Conservation (phyloP, 1,140 invertebrate species). For the Ephestia elutella region DNA sequence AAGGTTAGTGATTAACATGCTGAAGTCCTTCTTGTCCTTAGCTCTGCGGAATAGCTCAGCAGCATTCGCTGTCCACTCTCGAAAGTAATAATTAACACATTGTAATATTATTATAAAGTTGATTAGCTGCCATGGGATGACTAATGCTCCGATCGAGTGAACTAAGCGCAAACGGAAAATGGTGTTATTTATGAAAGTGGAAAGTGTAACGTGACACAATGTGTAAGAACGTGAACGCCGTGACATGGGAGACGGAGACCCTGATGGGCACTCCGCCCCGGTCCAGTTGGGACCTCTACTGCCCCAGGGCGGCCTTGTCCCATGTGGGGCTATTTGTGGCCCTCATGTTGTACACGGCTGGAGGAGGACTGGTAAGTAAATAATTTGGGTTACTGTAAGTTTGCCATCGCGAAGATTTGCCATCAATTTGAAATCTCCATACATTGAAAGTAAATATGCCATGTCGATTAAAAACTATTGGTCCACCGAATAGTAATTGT, state of each 20-base stretch:
- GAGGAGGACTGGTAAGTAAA: slow-evolving; percentile 82
- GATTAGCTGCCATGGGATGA: background rate
- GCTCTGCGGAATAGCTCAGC: no score
- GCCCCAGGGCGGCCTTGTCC: slow-evolving; percentile 77
- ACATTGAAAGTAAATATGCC: no score
- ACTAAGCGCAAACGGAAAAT: slow-evolving; percentile 10
- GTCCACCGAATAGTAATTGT: no score
- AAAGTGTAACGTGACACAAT: slow-evolving; percentile 34
- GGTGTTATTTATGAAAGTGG: slow-evolving; percentile 18
- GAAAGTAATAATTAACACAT: no score
- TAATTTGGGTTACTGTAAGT: no score
- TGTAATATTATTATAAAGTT: no score
- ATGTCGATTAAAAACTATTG: no score
- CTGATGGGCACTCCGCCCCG: slow-evolving; percentile 55
- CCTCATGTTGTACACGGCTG: slow-evolving; percentile 82
- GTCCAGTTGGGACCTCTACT: slow-evolving; percentile 64
- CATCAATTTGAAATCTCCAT: no score
- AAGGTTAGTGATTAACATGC: no score
- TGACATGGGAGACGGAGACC: slow-evolving; percentile 70
- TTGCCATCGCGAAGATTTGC: no score
- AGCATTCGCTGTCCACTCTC: no score
- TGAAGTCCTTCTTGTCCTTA: no score
- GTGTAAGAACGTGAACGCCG: slow-evolving; percentile 57
- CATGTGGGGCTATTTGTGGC: slow-evolving; percentile 82
- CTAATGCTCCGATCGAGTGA: background rate